A percentile compares a stretch with the other conserved stretches of the same genome.
These are phyloP conservation scores for Proteles cristata DNA, from an alignment of 2,113 vertebrate species.

Conservation along the genomic window DNA sequence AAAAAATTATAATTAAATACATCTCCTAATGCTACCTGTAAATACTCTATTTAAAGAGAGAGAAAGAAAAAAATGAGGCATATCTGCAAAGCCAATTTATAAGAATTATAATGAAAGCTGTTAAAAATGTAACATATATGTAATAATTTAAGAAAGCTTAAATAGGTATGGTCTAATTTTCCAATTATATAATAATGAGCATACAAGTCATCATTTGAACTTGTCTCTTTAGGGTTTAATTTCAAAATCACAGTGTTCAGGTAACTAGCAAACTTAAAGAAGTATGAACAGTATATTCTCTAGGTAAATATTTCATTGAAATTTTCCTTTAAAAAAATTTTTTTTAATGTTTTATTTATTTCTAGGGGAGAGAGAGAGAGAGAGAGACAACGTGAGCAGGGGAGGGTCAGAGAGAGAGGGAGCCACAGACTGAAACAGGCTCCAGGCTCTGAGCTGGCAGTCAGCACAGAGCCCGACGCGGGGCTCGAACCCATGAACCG, in stretches of 20 bases:
- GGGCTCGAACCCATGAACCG: no score
- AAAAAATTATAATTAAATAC: constrained; percentile 14
- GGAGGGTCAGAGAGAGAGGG: no score
- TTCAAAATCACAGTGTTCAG: not conserved
- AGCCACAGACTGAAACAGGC: no score
- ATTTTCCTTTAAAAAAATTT: constrained; percentile 1
- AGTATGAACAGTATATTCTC: not conserved
- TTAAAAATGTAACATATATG: not conserved
- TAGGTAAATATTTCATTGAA: not conserved
- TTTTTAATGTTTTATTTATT: no score
- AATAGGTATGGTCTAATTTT: not conserved
- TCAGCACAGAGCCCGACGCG: no score
- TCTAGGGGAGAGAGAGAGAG: no score
- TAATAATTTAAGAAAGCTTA: not conserved
- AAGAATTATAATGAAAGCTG: not conserved
- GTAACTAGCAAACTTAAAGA: not conserved
- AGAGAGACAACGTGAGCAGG: no score
- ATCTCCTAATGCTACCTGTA: not conserved
- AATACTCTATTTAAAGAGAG: not conserved
- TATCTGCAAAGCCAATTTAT: not conserved
- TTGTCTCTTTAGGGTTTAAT: constrained; percentile 9
- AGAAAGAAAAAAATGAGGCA: not conserved
- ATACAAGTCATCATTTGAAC: not conserved
- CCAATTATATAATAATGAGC: not conserved
- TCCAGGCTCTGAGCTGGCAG: no score